These are phyloP conservation scores for Papilio helenus DNA, from an alignment of 1,140 invertebrate genomes.

Conservation along the genomic window DNA sequence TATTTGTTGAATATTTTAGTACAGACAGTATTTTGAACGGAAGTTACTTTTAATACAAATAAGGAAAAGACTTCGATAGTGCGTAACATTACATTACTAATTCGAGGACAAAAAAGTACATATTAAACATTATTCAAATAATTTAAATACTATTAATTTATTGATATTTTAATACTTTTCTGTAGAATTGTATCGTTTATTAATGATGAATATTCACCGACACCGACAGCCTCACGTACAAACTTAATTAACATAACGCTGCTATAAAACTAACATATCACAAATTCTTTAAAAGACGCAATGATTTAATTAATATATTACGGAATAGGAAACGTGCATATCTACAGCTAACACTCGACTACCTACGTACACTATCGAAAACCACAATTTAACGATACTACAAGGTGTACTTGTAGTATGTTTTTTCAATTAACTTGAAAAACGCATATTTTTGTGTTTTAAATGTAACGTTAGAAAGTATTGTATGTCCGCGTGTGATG, in stretches of 20 bases:
- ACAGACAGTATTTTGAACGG: background rate
- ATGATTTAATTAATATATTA: background rate
- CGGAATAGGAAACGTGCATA: background rate
- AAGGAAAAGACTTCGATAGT: background rate
- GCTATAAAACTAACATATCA: background rate
- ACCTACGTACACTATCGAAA: too few relatives aligned
- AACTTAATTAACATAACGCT: background rate
- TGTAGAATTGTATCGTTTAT: too few relatives aligned
- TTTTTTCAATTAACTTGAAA: too few relatives aligned
- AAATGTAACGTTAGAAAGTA: too few relatives aligned
- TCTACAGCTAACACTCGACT: background rate
- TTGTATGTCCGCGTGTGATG: too few relatives aligned
- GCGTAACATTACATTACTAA: background rate
- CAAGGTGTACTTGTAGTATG: too few relatives aligned
- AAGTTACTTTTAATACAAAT: background rate
- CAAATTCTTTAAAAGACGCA: background rate
- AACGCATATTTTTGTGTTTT: too few relatives aligned
- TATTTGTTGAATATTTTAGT: background rate
- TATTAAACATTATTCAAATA: background rate
- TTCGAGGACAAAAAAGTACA: background rate
- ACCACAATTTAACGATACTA: too few relatives aligned
- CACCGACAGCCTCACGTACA: background rate
- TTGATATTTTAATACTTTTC: background rate
- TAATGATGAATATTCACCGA: background rate
- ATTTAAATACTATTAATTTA: background rate